Evolutionary conservation across 2,888 invertebrate genomes (phyloP).

Genomic region (Chydorus sphaericus): DNA sequence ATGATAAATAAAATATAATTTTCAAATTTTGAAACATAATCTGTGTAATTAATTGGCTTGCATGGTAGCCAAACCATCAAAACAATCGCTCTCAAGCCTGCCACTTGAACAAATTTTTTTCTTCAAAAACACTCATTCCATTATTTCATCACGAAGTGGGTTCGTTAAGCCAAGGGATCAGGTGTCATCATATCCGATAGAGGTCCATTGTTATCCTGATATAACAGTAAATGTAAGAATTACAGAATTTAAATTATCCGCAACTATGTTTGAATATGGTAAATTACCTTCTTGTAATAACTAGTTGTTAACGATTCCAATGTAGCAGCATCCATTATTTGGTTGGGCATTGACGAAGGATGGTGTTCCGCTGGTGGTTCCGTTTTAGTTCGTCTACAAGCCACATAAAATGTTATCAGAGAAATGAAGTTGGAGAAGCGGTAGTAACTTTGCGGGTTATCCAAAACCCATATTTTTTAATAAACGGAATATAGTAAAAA

Average conservation of each 20-base stretch:
- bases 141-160: no score
- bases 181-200: not conserved
- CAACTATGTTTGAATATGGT: not conserved
- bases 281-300: slow-evolving; percentile 1
- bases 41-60: not conserved
- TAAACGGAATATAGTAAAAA: not conserved
- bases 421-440: not conserved
- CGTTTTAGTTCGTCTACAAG: not conserved
- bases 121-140: not conserved
- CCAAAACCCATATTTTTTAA: not conserved
- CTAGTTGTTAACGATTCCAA: not conserved
- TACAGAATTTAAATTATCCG: not conserved
- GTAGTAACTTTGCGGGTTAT: not conserved
- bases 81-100: not conserved
- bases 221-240: not conserved
- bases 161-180: not conserved
- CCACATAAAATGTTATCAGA: no score
- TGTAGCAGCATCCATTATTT: not conserved
- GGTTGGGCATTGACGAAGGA: not conserved
- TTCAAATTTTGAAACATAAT: no score
- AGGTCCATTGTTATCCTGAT: not conserved
- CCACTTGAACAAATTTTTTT: not conserved
- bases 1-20: not conserved
- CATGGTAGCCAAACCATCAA: not conserved
- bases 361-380: not conserved